Percentiles rank a stretch among this genome's conserved stretches.
These are phyloP conservation scores for Ictalurus punctatus DNA, from an alignment of 2,113 vertebrate genomes.

Conservation along the genomic window DNA sequence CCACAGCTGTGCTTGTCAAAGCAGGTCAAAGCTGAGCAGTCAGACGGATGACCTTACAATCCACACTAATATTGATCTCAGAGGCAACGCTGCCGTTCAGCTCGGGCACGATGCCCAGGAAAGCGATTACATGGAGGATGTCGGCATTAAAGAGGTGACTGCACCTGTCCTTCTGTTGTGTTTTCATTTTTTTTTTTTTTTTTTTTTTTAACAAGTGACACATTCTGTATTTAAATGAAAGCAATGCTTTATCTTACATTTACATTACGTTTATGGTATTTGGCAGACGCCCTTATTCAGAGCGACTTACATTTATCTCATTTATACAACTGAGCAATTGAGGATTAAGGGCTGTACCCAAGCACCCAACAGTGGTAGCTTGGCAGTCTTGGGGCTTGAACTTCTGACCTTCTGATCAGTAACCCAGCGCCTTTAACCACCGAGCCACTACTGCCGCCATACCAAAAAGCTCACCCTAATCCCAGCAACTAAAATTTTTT, in stretches of 20 bases:
- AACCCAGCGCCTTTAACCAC: too few relatives aligned
- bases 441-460: too few relatives aligned
- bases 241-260: neutral
- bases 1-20: constrained; percentile 17
- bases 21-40: constrained; percentile 28
- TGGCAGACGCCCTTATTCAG: too few relatives aligned
- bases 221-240: neutral
- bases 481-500: neutral
- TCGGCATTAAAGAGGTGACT: neutral
- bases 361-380: too few relatives aligned
- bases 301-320: too few relatives aligned
- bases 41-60: neutral
- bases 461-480: neutral
- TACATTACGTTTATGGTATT: too few relatives aligned
- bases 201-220: neutral
- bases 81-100: neutral
- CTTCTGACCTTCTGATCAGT: too few relatives aligned
- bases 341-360: too few relatives aligned
- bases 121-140: constrained; percentile 13
- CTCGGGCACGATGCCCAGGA: constrained; percentile 9
- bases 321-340: too few relatives aligned
- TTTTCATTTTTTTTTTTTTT: neutral
- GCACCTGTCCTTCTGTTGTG: neutral
- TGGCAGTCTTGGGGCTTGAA: too few relatives aligned
- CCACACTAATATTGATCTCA: neutral